Conservation (phyloP, 2,113 vertebrate species). For the Campylomormyrus numenius region DNA sequence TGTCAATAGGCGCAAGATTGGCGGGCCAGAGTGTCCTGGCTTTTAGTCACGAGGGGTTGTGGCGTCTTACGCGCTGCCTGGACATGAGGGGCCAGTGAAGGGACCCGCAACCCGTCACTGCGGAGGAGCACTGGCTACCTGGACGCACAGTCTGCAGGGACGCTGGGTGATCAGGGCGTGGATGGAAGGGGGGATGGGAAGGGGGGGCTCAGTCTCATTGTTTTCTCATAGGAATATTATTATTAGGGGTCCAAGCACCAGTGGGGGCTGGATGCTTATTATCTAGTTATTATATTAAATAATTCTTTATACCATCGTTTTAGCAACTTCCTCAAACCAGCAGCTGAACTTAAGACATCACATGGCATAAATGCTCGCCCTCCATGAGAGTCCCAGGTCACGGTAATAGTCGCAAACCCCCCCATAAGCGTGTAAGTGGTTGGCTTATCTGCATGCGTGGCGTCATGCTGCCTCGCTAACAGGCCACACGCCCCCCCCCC, state of each 20-base stretch:
- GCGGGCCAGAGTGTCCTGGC: background rate
- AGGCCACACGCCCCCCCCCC: background rate
- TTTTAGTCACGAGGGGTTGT: background rate
- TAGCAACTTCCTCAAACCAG: background rate
- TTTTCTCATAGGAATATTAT: background rate
- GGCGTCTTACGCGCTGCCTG: background rate
- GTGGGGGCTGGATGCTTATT: background rate
- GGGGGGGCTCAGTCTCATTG: background rate
- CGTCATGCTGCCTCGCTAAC: background rate
- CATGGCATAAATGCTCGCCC: background rate
- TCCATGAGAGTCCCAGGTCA: background rate
- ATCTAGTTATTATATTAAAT: background rate
- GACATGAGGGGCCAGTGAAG: background rate
- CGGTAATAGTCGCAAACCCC: background rate
- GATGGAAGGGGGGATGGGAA: background rate
- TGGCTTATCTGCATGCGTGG: background rate
- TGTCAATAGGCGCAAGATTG: background rate
- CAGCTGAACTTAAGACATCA: background rate
- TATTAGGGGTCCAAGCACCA: background rate
- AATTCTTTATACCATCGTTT: background rate
- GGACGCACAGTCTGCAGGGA: background rate
- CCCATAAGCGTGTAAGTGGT: background rate
- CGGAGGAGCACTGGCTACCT: background rate
- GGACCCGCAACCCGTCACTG: background rate
- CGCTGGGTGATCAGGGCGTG: background rate